Evolutionary conservation across 2,888 invertebrate genomes (phyloP), one percentile per base, ranked within the genome.

Genomic region (Phasia obesa): DNA sequence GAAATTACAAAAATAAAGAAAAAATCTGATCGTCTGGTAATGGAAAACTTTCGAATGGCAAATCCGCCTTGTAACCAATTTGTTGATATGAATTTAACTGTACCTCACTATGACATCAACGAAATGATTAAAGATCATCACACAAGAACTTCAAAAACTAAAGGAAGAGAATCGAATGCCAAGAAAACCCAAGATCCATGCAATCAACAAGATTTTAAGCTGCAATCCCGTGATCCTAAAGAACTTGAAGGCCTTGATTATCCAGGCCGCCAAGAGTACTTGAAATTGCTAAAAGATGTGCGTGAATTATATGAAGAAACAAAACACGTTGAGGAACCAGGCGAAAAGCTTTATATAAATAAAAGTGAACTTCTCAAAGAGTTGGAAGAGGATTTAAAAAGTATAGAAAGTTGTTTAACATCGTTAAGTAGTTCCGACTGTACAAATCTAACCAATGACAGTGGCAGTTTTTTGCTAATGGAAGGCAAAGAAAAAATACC

Each of bases 391-490:
- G 91, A 91, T 53, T 81, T 90, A 0, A 87, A 87, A 51, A 91
- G 91, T 77, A 91, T 91, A n/a, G 88, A 90, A 75, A 88, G 88
- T 6, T 91, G 91, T 60, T 84, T 90, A 0, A 89, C 87, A 0
- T 91, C 91, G 2, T 80, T 90, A 1, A 89, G 89, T 47, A 91
- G 91, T 70, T 91, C 91, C 0, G 81, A 86, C 0, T 91, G 91
- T 65, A 91, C 91, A 1, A 91, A 91, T 84, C 87, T 91, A 0
- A 88, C 90, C 0, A 87, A 89, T 27, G 91, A 91, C 76, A 91
- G 91, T 62, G 91, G 91, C 13, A 91, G 91, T 62, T 91, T 86
- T 38, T 55, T 91, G 2, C 70, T 90, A 7, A 84, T 91, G 27
- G 88, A 89, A 42, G 89, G 88, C 0, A 87, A 88, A 38, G 90